Evolutionary conservation across 2,888 invertebrate genomes (phyloP).

Genomic region (Epinotia nisella): DNA sequence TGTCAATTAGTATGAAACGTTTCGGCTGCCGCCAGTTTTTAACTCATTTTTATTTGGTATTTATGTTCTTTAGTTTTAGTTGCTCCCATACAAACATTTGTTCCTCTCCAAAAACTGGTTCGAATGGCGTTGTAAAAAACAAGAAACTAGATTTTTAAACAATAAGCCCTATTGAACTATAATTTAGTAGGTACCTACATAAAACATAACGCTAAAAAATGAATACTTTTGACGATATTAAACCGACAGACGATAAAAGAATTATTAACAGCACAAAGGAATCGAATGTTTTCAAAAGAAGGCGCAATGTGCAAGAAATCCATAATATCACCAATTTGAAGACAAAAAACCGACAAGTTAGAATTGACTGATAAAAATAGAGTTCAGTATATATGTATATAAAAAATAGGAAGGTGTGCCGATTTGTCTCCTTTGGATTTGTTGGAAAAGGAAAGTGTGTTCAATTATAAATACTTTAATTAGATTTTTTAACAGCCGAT

Average conservation of each 20-base stretch:
- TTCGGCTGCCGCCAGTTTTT: no score
- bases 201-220: constrained; percentile 7
- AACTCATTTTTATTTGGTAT: no score
- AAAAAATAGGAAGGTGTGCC: neutral
- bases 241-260: constrained; percentile 46
- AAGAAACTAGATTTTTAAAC: neutral
- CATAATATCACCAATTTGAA: constrained; percentile 51
- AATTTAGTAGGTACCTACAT: no score
- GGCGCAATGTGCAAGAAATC: constrained; percentile 41
- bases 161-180: neutral
- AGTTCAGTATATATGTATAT: constrained; percentile 21
- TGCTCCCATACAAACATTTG: no score
- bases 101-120: no score
- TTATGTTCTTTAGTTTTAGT: no score
- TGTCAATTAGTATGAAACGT: no score
- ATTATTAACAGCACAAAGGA: constrained; percentile 45
- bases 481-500: no score
- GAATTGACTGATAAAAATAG: neutral
- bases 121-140: no score
- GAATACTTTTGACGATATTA: constrained; percentile 17
- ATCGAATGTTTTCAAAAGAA: constrained; percentile 34
- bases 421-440: neutral
- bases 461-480: no score
- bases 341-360: constrained; percentile 35
- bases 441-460: neutral